Evolutionary conservation across 2,888 invertebrate genomes (phyloP).

Genomic region (Neoaliturus tenellus): DNA sequence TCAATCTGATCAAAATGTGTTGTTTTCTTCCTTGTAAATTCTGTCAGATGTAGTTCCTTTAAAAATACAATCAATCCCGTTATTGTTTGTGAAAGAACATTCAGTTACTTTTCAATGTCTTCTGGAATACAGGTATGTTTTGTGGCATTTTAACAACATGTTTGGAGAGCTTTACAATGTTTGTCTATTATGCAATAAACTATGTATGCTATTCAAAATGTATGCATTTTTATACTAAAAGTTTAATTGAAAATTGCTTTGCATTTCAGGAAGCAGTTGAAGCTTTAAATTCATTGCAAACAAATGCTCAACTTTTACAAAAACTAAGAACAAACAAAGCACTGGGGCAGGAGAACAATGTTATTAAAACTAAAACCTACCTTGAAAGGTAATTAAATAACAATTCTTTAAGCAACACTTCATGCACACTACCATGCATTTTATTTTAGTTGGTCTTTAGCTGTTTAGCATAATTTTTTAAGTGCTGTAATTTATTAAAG

Average conservation of each 20-base stretch:
- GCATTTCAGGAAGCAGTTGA: slow-evolving; percentile 80
- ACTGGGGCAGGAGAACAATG: slow-evolving; percentile 62
- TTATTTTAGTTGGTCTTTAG: no score
- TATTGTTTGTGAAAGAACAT: not conserved
- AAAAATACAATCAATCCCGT: not conserved
- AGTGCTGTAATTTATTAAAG: no score
- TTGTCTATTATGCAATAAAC: no score
- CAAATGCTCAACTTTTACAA: slow-evolving; percentile 80
- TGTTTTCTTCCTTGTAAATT: no score
- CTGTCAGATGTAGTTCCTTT: no score
- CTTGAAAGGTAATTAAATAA: slow-evolving; percentile 71
- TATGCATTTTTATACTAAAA: not conserved
- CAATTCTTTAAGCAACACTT: not conserved
- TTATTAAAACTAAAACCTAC: slow-evolving; percentile 73
- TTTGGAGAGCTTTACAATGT: no score
- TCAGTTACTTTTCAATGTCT: not conserved
- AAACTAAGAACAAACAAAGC: slow-evolving; percentile 69
- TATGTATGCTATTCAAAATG: not conserved
- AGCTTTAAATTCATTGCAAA: slow-evolving; percentile 82
- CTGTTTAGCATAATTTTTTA: no score
- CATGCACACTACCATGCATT: no score
- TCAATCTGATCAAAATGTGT: not conserved
- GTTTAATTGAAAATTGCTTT: not conserved
- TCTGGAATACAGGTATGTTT: slow-evolving; percentile 13
- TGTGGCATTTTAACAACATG: no score